A percentile compares a stretch with the other conserved stretches of the same genome.
These are phyloP conservation scores for Protodeltote pygarga DNA, from an alignment of 2,888 invertebrate genomes.

Conservation along the genomic window DNA sequence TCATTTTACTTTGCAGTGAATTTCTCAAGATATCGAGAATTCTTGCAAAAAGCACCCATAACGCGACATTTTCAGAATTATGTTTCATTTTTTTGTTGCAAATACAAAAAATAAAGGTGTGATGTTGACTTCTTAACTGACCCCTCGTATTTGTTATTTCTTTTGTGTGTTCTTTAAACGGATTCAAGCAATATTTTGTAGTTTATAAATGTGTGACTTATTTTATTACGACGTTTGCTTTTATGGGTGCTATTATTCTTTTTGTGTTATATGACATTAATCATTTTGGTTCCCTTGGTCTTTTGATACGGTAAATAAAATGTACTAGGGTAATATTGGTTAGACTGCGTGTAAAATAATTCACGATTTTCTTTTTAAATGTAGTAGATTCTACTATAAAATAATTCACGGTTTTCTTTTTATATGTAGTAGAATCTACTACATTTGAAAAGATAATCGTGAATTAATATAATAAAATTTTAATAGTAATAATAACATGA, in stretches of 20 bases:
- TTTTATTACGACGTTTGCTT: conserved; percentile 11
- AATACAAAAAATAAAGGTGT: conserved; percentile 45
- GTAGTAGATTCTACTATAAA: no score
- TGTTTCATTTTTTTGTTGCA: conserved; percentile 46
- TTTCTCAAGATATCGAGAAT: conserved; percentile 28
- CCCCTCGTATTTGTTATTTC: conserved; percentile 48
- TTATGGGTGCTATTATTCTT: conserved; percentile 1
- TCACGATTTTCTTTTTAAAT: no score
- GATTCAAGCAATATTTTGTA: conserved; percentile 16
- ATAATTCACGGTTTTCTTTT: no score
- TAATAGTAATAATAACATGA: no score
- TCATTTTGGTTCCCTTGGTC: background rate
- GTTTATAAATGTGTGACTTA: conserved; percentile 13
- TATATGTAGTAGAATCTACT: no score
- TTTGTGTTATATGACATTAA: background rate
- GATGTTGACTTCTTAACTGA: conserved; percentile 44
- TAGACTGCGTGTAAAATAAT: no score
- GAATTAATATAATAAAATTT: no score
- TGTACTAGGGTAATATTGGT: no score
- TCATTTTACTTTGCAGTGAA: conserved; percentile 8
- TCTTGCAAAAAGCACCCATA: conserved; percentile 40
- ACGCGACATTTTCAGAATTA: conserved; percentile 50
- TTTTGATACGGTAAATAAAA: background rate
- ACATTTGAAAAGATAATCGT: no score
- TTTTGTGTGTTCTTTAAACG: conserved; percentile 39